phyloP scores from a whole-genome alignment of 2,888 invertebrate species.

The Omphaloscelis lunosa region DNA sequence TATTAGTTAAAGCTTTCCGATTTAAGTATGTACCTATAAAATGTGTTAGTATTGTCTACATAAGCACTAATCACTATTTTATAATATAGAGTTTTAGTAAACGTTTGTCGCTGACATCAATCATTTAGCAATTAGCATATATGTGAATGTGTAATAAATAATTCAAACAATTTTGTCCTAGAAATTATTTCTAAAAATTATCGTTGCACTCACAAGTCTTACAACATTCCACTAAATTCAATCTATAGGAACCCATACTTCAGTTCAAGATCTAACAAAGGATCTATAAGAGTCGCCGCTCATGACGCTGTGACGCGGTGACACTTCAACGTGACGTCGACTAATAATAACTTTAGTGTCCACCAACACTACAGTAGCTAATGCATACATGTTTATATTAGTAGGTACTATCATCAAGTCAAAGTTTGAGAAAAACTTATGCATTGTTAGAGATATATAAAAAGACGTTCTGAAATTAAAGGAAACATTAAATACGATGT shows the following conservation, averaged over 20 bases:
- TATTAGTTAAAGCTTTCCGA: constrained; percentile 85
- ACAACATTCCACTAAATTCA: constrained; percentile 81
- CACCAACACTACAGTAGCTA: constrained; percentile 52
- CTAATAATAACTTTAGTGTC: constrained; percentile 37
- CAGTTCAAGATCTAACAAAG: constrained; percentile 85
- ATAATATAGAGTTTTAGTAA: constrained; percentile 59
- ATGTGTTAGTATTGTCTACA: constrained; percentile 73
- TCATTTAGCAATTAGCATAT: constrained; percentile 54
- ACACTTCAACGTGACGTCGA: constrained; percentile 31
- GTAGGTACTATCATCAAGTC: constrained; percentile 34
- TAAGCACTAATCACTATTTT: constrained; percentile 68
- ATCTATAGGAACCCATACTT: constrained; percentile 88
- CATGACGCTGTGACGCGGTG: constrained; percentile 5
- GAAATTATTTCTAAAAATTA: constrained; percentile 71
- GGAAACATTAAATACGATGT: constrained; percentile 55
- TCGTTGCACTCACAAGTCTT: constrained; percentile 71
- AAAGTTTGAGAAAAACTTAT: constrained; percentile 49
- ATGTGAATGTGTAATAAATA: constrained; percentile 68
- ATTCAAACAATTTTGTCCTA: constrained; percentile 67
- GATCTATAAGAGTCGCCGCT: constrained; percentile 67
- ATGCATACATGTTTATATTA: constrained; percentile 45
- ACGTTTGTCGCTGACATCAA: constrained; percentile 62
- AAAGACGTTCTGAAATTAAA: constrained; percentile 36
- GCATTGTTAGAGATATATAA: constrained; percentile 66
- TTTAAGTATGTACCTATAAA: constrained; percentile 73